Evolutionary conservation across 2,113 vertebrate species (phyloP).

Genomic region (Megaptera novaeangliae): DNA sequence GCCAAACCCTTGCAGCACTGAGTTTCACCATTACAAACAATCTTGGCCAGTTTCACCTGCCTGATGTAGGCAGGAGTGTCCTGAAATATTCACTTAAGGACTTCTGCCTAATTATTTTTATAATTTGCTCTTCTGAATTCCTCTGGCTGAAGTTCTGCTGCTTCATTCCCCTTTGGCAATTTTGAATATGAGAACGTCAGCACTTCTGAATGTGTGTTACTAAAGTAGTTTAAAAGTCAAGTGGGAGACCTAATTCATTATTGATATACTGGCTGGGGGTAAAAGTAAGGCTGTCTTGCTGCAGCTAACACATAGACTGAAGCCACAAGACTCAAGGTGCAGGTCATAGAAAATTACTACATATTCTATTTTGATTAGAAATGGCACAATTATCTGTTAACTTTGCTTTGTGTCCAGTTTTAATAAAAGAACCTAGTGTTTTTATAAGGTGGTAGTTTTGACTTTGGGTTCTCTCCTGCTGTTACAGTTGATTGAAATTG

Average conservation of each 20-base stretch:
- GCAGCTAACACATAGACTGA: conserved; percentile 6
- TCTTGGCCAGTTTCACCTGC: not conserved
- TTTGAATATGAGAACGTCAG: conserved; percentile 52
- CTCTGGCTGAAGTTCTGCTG: not conserved
- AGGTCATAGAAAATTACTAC: not conserved
- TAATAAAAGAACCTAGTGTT: not conserved
- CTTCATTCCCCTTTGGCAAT: conserved; percentile 32
- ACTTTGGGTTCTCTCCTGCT: not conserved
- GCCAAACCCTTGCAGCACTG: not conserved
- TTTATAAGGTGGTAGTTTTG: not conserved
- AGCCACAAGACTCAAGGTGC: not conserved
- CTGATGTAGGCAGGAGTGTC: not conserved
- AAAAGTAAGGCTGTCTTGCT: not conserved
- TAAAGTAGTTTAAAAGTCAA: conserved; percentile 68
- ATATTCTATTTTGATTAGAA: not conserved
- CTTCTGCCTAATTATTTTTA: not conserved
- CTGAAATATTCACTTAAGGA: not conserved
- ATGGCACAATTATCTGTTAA: not conserved
- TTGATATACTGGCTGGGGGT: conserved; percentile 34
- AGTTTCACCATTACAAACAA: not conserved
- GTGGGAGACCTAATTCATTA: conserved; percentile 57
- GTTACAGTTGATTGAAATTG: not conserved
- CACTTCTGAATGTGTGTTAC: conserved; percentile 58
- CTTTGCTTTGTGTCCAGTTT: not conserved
- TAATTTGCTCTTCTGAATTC: not conserved